Percentiles rank a stretch among this genome's conserved stretches.
Conservation (phyloP, 2,888 invertebrate species). For the Blastobasis adustella region DNA sequence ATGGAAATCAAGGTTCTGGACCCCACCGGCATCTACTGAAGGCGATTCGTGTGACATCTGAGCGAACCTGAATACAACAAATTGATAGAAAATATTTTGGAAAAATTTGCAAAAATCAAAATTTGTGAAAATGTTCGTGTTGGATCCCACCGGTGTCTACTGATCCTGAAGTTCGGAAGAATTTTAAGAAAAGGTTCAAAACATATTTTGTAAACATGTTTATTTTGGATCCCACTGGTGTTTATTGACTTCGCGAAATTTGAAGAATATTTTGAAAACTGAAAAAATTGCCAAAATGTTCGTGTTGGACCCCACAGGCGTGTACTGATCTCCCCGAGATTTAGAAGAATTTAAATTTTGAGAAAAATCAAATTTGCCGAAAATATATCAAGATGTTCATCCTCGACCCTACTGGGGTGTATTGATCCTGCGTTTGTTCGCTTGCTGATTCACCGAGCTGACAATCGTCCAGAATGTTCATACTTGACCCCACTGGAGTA, state of each 20-base stretch:
- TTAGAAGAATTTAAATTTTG: neutral
- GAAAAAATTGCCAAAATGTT: constrained; percentile 35
- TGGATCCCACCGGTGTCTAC: constrained; percentile 63
- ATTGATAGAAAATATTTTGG: constrained; percentile 13
- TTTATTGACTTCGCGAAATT: constrained; percentile 32
- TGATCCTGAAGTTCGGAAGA: constrained; percentile 23
- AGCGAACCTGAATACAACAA: constrained; percentile 4
- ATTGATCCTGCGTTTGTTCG: constrained; percentile 16
- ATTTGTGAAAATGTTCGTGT: constrained; percentile 39
- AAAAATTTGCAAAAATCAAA: constrained; percentile 9
- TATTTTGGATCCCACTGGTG: constrained; percentile 54
- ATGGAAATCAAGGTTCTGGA: constrained; percentile 68
- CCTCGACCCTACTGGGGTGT: constrained; percentile 55
- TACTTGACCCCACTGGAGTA: constrained; percentile 63
- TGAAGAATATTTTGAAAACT: constrained; percentile 9
- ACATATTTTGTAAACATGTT: constrained; percentile 41
- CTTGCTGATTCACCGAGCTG: constrained; percentile 9
- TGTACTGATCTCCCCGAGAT: neutral
- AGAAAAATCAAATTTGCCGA: neutral
- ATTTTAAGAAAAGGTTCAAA: constrained; percentile 6
- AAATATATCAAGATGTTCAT: constrained; percentile 45
- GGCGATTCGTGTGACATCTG: constrained; percentile 16
- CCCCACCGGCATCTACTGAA: constrained; percentile 66
- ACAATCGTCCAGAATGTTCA: constrained; percentile 44
- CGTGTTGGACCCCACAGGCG: constrained; percentile 34